Evolutionary conservation across 2,113 vertebrate species (phyloP).

Genomic region (Globicephala melas): DNA sequence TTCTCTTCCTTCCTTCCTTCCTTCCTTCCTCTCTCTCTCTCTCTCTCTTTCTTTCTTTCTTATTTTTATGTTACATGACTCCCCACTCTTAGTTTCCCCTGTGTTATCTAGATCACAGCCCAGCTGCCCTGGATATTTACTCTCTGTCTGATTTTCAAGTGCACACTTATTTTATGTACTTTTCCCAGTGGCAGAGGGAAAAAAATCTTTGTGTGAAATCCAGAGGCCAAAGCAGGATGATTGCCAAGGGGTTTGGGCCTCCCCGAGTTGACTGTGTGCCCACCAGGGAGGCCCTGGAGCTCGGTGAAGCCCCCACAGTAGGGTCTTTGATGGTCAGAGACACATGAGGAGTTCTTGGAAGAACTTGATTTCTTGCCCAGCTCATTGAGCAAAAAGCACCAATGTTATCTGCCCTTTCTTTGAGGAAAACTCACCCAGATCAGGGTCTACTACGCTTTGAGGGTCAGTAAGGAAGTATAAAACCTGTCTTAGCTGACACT

Average conservation of each 20-base stretch:
- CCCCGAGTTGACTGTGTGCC: background rate
- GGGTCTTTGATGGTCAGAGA: conserved; percentile 9
- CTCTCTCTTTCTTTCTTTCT: conserved; percentile 40
- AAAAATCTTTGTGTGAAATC: conserved; percentile 38
- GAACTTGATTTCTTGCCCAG: background rate
- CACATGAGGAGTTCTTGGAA: background rate
- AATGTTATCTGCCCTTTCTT: conserved; percentile 5
- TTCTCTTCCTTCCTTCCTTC: accelerated
- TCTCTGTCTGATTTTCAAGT: conserved; percentile 55
- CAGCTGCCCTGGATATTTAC: background rate
- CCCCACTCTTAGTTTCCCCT: conserved; percentile 52
- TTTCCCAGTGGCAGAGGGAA: conserved; percentile 37
- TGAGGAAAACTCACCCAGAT: background rate
- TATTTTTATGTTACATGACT: conserved; percentile 66
- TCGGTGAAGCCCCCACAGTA: background rate
- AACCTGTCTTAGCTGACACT: background rate
- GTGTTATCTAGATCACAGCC: conserved; percentile 33
- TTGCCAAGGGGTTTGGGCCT: conserved; percentile 30
- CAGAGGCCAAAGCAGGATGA: background rate
- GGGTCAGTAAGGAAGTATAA: background rate
- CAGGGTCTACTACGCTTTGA: background rate
- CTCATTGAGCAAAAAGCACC: conserved; percentile 25
- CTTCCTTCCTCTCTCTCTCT: too few species aligned
- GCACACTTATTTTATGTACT: conserved; percentile 66
- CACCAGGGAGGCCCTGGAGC: background rate